A percentile compares a stretch with the other conserved stretches of the same genome.
Evolutionary conservation across 2,113 vertebrate species (phyloP).

Genomic region (Merops nubicus): DNA sequence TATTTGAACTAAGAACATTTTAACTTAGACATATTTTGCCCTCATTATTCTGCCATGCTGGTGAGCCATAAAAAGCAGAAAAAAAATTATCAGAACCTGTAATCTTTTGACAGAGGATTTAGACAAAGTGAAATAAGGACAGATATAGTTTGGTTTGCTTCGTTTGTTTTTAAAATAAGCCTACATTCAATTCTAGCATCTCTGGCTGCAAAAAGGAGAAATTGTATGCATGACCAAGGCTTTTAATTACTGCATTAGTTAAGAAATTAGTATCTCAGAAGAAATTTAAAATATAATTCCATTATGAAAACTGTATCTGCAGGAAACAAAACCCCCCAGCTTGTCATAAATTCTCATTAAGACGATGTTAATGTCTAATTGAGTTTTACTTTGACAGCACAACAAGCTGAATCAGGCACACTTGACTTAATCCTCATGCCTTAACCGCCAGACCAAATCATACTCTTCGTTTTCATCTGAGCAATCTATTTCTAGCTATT

Average conservation of each 20-base stretch:
- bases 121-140: background rate
- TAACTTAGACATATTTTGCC: background rate
- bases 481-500: conserved; percentile 41
- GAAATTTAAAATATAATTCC: background rate
- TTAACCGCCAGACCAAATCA: conserved; percentile 43
- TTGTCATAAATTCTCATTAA: conserved; percentile 33
- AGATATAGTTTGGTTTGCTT: background rate
- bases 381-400: background rate
- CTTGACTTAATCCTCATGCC: conserved; percentile 14
- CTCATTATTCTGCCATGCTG: background rate
- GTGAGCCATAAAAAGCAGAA: background rate
- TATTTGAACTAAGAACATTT: background rate
- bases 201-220: background rate
- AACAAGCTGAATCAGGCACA: conserved; percentile 2
- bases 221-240: background rate
- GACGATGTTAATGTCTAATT: background rate
- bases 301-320: background rate
- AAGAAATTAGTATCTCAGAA: background rate
- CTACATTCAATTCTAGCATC: background rate
- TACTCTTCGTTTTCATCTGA: background rate
- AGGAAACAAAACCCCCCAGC: background rate
- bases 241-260: conserved; percentile 9
- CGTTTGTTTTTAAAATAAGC: background rate
- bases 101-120: background rate
- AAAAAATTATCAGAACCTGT: background rate